Evolutionary conservation across 2,113 vertebrate genomes (phyloP).

Genomic region (Dicrurus megarhynchus): DNA sequence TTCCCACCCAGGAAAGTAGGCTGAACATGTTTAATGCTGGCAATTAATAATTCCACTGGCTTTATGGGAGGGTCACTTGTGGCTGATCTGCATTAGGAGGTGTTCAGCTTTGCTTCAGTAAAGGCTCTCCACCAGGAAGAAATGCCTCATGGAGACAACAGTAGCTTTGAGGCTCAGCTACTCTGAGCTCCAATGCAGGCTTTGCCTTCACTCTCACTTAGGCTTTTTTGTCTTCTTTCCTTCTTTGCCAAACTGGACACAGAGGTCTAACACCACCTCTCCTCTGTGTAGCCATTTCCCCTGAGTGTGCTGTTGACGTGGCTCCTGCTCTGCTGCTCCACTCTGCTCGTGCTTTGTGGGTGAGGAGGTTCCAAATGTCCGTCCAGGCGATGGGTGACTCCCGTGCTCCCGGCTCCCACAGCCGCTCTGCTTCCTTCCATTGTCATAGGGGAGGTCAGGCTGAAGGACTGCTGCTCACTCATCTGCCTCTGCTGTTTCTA

Average conservation of each 20-base stretch:
- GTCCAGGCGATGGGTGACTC: neutral
- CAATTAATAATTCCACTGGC: slow-evolving; percentile 6
- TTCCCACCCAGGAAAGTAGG: neutral
- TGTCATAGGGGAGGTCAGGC: neutral
- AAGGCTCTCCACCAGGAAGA: neutral
- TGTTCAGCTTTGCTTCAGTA: neutral
- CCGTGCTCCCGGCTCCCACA: neutral
- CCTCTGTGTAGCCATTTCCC: neutral
- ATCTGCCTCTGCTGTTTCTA: neutral
- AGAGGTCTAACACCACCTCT: neutral
- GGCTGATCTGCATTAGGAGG: neutral
- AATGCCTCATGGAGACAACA: neutral
- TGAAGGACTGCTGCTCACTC: neutral
- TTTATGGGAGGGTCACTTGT: neutral
- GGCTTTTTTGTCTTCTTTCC: neutral
- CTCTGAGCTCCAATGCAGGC: neutral
- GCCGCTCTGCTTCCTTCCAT: neutral
- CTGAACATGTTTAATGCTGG: neutral
- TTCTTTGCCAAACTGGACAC: neutral
- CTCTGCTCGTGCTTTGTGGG: neutral
- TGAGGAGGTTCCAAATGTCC: neutral
- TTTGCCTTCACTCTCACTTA: neutral
- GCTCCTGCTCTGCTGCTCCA: neutral
- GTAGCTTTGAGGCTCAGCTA: neutral
- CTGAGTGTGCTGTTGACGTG: rapidly evolving